Conservation (phyloP, 2,113 vertebrate genomes). For the Urocitellus parryii region DNA sequence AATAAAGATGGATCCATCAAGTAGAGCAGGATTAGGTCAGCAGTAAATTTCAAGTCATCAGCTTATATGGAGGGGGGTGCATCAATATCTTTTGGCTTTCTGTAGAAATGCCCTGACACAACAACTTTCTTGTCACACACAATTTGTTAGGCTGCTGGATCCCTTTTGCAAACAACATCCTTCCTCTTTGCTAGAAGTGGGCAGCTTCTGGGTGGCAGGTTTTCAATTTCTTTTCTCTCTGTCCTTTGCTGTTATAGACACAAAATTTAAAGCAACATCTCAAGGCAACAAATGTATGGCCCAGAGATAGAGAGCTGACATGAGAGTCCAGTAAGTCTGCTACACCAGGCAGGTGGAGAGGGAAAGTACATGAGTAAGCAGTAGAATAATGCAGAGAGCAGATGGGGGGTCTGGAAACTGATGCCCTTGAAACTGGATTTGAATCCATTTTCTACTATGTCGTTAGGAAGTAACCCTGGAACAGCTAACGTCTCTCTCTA, state of each 20-base stretch:
- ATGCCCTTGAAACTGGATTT: accelerated
- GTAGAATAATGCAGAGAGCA: background rate
- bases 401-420: background rate
- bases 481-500: background rate
- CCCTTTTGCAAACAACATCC: slow-evolving; percentile 29
- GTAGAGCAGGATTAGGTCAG: slow-evolving; percentile 60
- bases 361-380: background rate
- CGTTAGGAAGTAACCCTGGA: background rate
- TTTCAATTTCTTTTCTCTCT: slow-evolving; percentile 64
- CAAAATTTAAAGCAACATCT: slow-evolving; percentile 64
- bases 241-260: background rate
- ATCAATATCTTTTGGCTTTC: slow-evolving; percentile 62
- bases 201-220: slow-evolving; percentile 42
- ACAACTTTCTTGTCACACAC: slow-evolving; percentile 75
- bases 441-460: background rate
- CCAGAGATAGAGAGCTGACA: background rate
- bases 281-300: background rate
- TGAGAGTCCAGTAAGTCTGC: background rate
- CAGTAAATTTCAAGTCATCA: slow-evolving; percentile 65
- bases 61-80: slow-evolving; percentile 38
- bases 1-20: slow-evolving; percentile 62
- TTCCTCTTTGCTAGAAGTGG: slow-evolving; percentile 45
- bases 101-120: slow-evolving; percentile 74
- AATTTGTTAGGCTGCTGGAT: slow-evolving; percentile 67
- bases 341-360: background rate